phyloP scores from a whole-genome alignment of 2,113 vertebrate species.

The Ictalurus furcatus region DNA sequence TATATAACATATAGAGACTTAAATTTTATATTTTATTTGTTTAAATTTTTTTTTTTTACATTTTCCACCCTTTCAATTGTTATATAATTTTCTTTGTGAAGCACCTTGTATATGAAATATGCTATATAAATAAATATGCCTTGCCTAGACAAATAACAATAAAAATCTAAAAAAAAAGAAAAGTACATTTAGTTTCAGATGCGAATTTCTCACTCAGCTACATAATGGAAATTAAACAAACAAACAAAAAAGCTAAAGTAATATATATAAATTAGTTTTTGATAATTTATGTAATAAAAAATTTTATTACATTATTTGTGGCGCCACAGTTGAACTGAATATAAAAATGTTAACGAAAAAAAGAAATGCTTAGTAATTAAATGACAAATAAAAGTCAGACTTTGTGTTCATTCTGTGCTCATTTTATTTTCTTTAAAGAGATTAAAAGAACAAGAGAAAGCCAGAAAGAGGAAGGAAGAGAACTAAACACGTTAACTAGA shows the following conservation, averaged over 20 bases:
- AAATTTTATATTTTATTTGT: no score
- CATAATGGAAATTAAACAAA: not conserved
- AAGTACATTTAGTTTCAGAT: not conserved
- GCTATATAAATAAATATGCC: not conserved
- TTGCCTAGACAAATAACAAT: not conserved
- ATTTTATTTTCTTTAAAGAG: not conserved
- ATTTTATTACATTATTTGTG: no score
- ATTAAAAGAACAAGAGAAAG: not conserved
- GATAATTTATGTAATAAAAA: not conserved
- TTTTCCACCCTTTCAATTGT: not conserved
- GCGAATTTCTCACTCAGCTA: not conserved
- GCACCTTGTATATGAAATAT: not conserved
- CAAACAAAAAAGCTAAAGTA: no score
- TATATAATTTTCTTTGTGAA: not conserved
- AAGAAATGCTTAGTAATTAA: not conserved
- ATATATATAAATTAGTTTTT: not conserved
- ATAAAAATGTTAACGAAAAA: not conserved
- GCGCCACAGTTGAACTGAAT: not conserved
- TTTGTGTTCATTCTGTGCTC: not conserved
- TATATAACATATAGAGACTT: no score
- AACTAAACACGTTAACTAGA: not conserved
- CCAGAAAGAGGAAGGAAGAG: not conserved
- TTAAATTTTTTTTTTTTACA: no score
- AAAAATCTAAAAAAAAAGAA: not conserved
- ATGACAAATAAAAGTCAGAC: not conserved